These are phyloP conservation scores for Agrotis puta DNA, from an alignment of 2,888 invertebrate genomes.

Conservation along the genomic window DNA sequence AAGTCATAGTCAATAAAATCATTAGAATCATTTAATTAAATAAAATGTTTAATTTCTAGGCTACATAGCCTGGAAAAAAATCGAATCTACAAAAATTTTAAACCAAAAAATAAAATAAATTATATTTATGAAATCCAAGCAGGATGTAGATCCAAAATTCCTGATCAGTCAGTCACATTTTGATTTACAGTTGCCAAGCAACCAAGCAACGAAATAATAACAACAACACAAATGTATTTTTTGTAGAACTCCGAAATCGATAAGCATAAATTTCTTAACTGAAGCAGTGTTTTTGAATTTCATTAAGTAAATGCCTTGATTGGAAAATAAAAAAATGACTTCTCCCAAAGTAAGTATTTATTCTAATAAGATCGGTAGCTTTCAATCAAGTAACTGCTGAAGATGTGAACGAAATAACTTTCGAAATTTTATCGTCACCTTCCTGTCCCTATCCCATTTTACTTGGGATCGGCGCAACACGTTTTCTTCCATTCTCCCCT, in stretches of 20 bases:
- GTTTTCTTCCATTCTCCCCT: neutral
- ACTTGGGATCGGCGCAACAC: too few species aligned
- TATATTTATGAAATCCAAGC: neutral
- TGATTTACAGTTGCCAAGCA: constrained; percentile 43
- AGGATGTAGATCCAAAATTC: neutral
- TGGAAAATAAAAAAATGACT: constrained; percentile 68
- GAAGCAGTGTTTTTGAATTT: constrained; percentile 6
- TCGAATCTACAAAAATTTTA: too few species aligned
- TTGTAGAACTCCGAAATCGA: neutral
- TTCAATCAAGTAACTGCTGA: too few species aligned
- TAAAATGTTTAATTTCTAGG: too few species aligned
- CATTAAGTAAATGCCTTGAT: neutral
- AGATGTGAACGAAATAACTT: too few species aligned
- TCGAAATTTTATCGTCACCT: too few species aligned
- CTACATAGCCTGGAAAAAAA: too few species aligned
- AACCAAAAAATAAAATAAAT: neutral
- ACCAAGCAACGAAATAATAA: constrained; percentile 45
- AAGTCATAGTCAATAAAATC: constrained; percentile 2
- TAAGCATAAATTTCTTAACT: neutral
- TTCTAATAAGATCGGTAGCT: neutral
- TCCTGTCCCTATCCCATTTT: too few species aligned
- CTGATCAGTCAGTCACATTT: constrained; percentile 11
- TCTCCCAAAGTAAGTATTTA: constrained; percentile 76
- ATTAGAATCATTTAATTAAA: neutral
- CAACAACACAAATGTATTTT: constrained; percentile 33